These are phyloP conservation scores for Stenichneumon culpator DNA, from an alignment of 2,888 invertebrate species.

Conservation along the genomic window DNA sequence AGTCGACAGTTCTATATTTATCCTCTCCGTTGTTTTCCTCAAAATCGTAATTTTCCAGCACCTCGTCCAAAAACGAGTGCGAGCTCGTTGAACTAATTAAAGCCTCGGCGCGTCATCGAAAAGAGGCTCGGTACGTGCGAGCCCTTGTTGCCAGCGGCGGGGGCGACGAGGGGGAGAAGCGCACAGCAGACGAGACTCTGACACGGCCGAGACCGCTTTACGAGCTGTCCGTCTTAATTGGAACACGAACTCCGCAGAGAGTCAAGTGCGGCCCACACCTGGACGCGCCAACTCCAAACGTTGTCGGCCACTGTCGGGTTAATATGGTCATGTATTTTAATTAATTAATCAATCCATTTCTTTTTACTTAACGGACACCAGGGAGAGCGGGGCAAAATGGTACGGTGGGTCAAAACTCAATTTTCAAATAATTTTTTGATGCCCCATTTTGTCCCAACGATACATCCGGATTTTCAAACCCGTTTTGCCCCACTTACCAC, in stretches of 20 bases:
- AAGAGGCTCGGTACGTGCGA: slow-evolving; percentile 43
- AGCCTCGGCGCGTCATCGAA: slow-evolving; percentile 48
- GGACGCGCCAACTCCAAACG: neutral
- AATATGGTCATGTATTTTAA: no score
- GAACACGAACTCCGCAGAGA: slow-evolving; percentile 63
- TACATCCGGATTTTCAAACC: no score
- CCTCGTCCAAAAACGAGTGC: slow-evolving; percentile 18
- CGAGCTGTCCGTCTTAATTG: slow-evolving; percentile 71
- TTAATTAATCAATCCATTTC: neutral
- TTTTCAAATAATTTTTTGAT: no score
- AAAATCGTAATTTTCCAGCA: neutral
- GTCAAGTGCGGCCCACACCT: slow-evolving; percentile 41
- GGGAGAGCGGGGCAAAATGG: no score
- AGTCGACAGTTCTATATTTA: no score
- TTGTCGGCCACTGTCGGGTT: neutral
- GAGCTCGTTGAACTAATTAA: slow-evolving; percentile 59
- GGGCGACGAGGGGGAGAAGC: slow-evolving; percentile 63
- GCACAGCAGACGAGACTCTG: slow-evolving; percentile 39
- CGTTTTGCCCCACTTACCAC: no score
- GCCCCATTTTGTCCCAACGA: no score
- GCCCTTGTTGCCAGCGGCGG: slow-evolving; percentile 37
- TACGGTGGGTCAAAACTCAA: no score
- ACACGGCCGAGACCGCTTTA: slow-evolving; percentile 65
- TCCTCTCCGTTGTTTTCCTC: neutral
- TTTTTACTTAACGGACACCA: neutral